phyloP scores from a whole-genome alignment of 1,140 invertebrate species.

The Sminthurinus signatus region DNA sequence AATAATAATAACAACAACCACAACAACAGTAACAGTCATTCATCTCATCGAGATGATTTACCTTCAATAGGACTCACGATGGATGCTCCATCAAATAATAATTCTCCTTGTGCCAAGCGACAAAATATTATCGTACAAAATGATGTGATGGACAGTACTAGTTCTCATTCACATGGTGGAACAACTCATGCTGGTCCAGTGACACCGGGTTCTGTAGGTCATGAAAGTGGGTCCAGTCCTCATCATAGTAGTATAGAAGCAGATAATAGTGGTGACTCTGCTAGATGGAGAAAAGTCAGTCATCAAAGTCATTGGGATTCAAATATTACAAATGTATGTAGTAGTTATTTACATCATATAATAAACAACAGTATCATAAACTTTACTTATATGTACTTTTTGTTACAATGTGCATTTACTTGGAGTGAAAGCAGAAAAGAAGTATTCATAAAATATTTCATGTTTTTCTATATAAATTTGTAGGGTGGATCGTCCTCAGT shows the following conservation, averaged over 20 bases:
- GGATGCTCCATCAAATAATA: background rate
- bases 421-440: too few relatives aligned
- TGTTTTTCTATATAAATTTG: slow-evolving; percentile 4
- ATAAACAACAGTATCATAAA: too few relatives aligned
- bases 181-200: slow-evolving; percentile 11
- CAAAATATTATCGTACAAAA: slow-evolving; percentile 41
- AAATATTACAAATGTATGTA: slow-evolving; percentile 10
- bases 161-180: slow-evolving; percentile 20
- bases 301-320: slow-evolving; percentile 34
- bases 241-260: slow-evolving; percentile 32
- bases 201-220: slow-evolving; percentile 25
- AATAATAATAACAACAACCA: background rate
- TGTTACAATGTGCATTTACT: too few relatives aligned
- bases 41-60: background rate
- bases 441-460: background rate
- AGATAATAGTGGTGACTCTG: slow-evolving; percentile 33
- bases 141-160: slow-evolving; percentile 31
- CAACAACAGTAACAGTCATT: background rate
- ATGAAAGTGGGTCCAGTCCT: slow-evolving; percentile 32
- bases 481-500: slow-evolving; percentile 56
- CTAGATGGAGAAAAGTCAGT: slow-evolving; percentile 36
- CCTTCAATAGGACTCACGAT: background rate
- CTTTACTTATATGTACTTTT: too few relatives aligned
- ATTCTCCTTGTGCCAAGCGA: slow-evolving; percentile 32
- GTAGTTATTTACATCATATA: background rate